phyloP scores from a whole-genome alignment of 2,888 invertebrate species.

The Papilio gigon region DNA sequence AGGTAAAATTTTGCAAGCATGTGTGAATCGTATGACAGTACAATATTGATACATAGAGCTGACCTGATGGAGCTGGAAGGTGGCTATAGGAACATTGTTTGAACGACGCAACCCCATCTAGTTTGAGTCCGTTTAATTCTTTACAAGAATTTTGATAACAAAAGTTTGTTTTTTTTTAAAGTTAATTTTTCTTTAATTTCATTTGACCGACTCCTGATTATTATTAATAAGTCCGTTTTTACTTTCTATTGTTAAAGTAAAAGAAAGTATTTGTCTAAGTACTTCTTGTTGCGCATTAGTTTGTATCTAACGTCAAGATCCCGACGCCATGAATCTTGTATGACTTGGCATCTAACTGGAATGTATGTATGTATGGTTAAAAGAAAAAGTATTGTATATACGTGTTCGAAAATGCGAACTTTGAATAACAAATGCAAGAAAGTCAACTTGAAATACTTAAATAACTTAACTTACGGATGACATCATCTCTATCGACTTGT shows the following conservation, averaged over 20 bases:
- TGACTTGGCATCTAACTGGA: slow-evolving; percentile 37
- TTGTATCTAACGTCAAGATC: slow-evolving; percentile 32
- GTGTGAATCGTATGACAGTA: no score
- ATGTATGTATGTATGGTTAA: slow-evolving; percentile 28
- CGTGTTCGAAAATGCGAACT: slow-evolving; percentile 38
- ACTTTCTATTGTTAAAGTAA: slow-evolving; percentile 9
- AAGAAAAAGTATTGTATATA: slow-evolving; percentile 37
- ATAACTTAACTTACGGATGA: slow-evolving; percentile 39
- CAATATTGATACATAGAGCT: no score
- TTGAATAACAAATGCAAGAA: slow-evolving; percentile 48
- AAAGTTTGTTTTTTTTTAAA: no score
- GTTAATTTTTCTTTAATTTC: no score
- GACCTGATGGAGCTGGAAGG: no score
- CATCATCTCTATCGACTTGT: slow-evolving; percentile 33
- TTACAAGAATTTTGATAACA: no score
- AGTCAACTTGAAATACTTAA: slow-evolving; percentile 42
- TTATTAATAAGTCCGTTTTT: neutral
- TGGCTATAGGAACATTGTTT: no score
- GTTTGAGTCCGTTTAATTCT: no score
- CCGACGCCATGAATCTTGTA: slow-evolving; percentile 40
- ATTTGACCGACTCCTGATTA: no score
- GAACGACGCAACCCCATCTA: no score
- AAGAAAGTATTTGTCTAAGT: slow-evolving; percentile 28
- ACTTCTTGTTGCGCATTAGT: slow-evolving; percentile 21
- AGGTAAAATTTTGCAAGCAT: no score